phyloP scores from a whole-genome alignment of 2,113 vertebrate genomes.

The Chaenogobius annularis region DNA sequence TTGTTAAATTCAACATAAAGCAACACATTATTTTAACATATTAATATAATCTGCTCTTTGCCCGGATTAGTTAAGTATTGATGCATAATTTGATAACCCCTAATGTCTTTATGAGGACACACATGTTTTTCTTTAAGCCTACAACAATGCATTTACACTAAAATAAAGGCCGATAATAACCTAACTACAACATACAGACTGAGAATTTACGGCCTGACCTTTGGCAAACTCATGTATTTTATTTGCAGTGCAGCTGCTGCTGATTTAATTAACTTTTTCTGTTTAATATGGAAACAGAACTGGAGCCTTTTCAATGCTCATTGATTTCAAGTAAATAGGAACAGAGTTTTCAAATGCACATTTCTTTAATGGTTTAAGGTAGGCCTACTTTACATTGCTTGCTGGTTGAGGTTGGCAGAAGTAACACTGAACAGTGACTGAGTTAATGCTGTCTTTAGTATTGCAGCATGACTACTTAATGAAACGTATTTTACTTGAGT shows the following conservation, averaged over 20 bases:
- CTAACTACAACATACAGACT: too few relatives aligned
- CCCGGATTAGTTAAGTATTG: conserved; percentile 36
- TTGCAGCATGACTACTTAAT: too few relatives aligned
- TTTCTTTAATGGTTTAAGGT: too few relatives aligned
- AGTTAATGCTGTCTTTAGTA: too few relatives aligned
- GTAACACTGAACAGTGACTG: too few relatives aligned
- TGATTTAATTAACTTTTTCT: conserved; percentile 41
- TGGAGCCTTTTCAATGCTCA: too few relatives aligned
- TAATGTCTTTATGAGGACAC: neutral
- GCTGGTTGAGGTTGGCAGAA: too few relatives aligned
- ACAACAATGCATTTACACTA: neutral
- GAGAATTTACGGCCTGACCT: too few relatives aligned
- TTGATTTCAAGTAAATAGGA: too few relatives aligned
- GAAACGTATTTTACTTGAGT: neutral
- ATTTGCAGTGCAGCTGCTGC: conserved; percentile 18
- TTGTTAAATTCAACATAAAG: too few relatives aligned
- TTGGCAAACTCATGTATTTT: conserved; percentile 9
- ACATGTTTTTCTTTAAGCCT: neutral
- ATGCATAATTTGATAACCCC: conserved; percentile 17
- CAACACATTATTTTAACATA: neutral
- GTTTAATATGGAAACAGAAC: conserved; percentile 23
- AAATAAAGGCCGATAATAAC: neutral
- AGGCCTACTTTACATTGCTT: too few relatives aligned
- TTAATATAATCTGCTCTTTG: neutral
- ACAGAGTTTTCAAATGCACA: too few relatives aligned